Evolutionary conservation across 2,113 vertebrate genomes (phyloP).

Genomic region (Rhombomys opimus): DNA sequence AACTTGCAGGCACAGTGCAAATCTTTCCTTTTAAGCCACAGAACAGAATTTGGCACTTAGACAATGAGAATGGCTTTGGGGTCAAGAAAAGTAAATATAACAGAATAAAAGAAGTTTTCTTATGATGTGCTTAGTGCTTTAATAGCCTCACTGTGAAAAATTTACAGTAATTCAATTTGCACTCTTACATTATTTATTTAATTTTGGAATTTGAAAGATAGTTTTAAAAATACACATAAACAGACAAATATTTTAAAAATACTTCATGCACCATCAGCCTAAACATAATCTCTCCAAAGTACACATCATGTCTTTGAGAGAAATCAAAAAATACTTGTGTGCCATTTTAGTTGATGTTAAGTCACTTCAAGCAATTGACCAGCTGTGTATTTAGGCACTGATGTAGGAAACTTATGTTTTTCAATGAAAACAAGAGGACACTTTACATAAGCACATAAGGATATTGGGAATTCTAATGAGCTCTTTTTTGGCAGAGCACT

Average conservation of each 20-base stretch:
- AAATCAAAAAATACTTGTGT: conserved; percentile 52
- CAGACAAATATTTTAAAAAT: background rate
- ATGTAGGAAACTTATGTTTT: conserved; percentile 56
- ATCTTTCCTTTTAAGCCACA: background rate
- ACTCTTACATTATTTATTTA: background rate
- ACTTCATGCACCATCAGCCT: background rate
- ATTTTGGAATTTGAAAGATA: conserved; percentile 9
- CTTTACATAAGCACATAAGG: conserved; percentile 60
- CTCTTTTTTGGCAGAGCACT: background rate
- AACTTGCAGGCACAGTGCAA: background rate
- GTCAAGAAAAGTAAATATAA: background rate
- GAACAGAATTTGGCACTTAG: background rate
- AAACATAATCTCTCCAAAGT: conserved; percentile 23
- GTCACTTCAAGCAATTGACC: conserved; percentile 29
- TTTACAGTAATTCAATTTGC: conserved; percentile 46
- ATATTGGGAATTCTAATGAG: conserved; percentile 55
- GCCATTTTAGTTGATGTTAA: conserved; percentile 35
- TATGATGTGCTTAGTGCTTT: background rate
- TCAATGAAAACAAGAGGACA: conserved; percentile 62
- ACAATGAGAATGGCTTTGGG: background rate
- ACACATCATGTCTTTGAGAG: conserved; percentile 15
- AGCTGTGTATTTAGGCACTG: conserved; percentile 53
- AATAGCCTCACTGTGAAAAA: conserved; percentile 10
- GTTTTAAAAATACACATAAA: background rate
- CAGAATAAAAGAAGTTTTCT: background rate